Conservation (phyloP, 2,797 vertebrate species). For the Megaceryle alcyon region DNA sequence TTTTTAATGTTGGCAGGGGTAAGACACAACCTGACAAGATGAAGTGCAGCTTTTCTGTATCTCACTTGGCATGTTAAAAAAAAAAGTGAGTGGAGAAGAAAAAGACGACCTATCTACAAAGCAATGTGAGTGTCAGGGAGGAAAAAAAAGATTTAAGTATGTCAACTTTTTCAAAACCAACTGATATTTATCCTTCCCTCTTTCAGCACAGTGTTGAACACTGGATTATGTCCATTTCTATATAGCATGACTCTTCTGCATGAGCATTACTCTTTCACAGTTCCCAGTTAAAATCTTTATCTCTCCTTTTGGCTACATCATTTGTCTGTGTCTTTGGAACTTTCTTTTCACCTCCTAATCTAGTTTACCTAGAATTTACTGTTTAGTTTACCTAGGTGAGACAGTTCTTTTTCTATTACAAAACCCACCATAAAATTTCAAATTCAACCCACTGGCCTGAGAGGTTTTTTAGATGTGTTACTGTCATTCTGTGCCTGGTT, state of each 20-base stretch:
- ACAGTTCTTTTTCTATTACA: neutral
- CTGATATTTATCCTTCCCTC: neutral
- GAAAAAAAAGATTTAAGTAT: neutral
- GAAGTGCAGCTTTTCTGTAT: neutral
- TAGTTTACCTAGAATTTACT: neutral
- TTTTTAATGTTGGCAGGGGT: conserved; percentile 10
- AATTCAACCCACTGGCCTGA: neutral
- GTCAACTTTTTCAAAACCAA: neutral
- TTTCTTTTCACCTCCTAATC: neutral
- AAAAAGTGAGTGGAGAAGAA: neutral
- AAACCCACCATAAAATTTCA: neutral
- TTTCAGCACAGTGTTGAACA: neutral
- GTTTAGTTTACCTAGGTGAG: neutral
- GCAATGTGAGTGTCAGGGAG: neutral
- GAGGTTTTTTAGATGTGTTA: neutral
- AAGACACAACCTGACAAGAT: neutral
- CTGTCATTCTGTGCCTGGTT: neutral
- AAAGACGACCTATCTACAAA: neutral
- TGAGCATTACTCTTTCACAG: neutral
- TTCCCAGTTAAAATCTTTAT: neutral
- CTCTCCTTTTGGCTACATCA: neutral
- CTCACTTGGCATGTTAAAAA: neutral
- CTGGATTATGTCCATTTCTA: neutral
- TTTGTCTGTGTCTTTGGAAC: neutral
- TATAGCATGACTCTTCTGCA: neutral